Evolutionary conservation across 2,113 vertebrate genomes (phyloP).

Genomic region (Cromileptes altivelis): DNA sequence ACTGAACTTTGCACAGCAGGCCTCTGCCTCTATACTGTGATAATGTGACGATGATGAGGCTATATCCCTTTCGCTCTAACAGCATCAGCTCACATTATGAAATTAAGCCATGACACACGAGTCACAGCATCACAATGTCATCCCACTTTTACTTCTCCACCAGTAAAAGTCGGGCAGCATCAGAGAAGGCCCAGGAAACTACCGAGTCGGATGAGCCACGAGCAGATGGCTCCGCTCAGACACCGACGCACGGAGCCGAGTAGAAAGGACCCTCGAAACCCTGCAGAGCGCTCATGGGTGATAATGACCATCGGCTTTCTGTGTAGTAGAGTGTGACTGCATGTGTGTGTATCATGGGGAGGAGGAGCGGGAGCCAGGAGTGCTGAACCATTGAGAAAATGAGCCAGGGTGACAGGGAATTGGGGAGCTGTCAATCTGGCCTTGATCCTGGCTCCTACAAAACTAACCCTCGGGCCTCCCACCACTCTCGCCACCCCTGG

Average conservation of each 20-base stretch:
- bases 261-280: conserved; percentile 39
- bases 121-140: neutral
- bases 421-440: conserved; percentile 20
- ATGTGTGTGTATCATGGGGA: neutral
- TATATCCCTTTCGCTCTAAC: neutral
- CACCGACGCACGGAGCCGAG: neutral
- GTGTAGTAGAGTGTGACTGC: conserved; percentile 42
- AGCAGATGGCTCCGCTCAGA: conserved; percentile 45
- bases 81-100: neutral
- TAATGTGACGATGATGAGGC: neutral
- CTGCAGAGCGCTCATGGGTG: conserved; percentile 45
- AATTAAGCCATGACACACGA: neutral
- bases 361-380: conserved; percentile 3
- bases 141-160: neutral
- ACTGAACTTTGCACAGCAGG: too few relatives aligned
- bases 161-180: neutral
- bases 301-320: conserved; percentile 55
- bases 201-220: neutral
- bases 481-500: conserved; percentile 2
- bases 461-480: conserved; percentile 27
- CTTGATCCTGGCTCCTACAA: conserved; percentile 34
- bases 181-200: neutral
- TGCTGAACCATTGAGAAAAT: conserved; percentile 35
- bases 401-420: conserved; percentile 19
- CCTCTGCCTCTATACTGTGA: neutral